Base-by-base conservation (phyloP, 30 jellyfish, hydroid and myxozoan genomes). In the Turritopsis rubra region DNA sequence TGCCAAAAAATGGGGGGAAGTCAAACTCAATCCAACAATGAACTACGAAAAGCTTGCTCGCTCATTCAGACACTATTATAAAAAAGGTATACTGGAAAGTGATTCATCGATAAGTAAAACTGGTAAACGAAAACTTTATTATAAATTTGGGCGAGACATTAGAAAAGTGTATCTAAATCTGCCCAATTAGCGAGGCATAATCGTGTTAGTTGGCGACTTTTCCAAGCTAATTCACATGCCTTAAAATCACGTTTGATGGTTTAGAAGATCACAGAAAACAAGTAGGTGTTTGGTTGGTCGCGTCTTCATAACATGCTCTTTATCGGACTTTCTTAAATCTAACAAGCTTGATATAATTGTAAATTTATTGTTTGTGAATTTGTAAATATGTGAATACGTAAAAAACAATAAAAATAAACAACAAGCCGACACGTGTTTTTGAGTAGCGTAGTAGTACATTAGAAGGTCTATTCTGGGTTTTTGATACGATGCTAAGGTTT, bases 11-110 rank as follows among this genome's bases (percentile, higher is more conserved):
- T 79, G 85, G 85, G 85, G 85, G 18, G 80, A 31, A 52, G 78
- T 31, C 52, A 79, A 79, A 52, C 80, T 31, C 7, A 79, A 79
- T 79, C 60, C 80, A 21, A 28, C 85, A 23, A 79, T 79, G 85
- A 31, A 24, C 17, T 79, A 79, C 80, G 80, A 79, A 79, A 79
- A 52, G 22, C 80, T 79, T 79, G 85, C 85, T 29, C 78, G 85
- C 28, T 79, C 85, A 28, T 79, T 79, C 78, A 52, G 85, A 31
- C 85, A 79, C 53, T 79, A 79, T 29, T 79, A 79, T 21, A 54
- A 79, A 19, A 79, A 79, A 79, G 85, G 85, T 21, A 79, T 79
- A 21, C 31, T 79, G 7, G 80, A 79, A 1, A 52, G 80, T 52
- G 85, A 23, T 21, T 74, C 82, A 9, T 21, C 82, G 72, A 29